phyloP scores from a whole-genome alignment of 2,113 vertebrate species.

The Bos indicus region DNA sequence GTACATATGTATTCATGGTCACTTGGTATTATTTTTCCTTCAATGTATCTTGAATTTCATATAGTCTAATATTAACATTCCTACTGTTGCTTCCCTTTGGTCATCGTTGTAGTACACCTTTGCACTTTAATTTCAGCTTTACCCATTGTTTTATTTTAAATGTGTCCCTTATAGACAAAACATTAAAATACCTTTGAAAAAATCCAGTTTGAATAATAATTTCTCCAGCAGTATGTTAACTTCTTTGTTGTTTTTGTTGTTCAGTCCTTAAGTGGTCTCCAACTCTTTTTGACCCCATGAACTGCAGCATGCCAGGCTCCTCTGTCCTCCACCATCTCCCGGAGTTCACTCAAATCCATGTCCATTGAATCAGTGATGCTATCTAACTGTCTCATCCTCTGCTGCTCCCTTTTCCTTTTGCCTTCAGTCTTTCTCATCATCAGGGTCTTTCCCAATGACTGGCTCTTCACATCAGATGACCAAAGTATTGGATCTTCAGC shows the following conservation, averaged over 20 bases:
- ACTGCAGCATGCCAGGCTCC: background rate
- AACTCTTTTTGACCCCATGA: fast-evolving
- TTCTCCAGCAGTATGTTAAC: background rate
- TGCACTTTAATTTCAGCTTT: background rate
- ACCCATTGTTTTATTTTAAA: background rate
- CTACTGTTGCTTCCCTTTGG: background rate
- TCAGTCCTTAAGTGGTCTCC: background rate
- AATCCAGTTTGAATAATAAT: background rate
- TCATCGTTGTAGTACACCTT: background rate
- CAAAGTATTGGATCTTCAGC: background rate
- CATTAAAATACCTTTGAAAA: background rate
- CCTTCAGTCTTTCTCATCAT: background rate
- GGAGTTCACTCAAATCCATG: background rate
- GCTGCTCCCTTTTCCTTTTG: background rate
- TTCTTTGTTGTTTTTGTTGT: background rate
- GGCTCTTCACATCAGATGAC: background rate
- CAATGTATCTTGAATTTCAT: background rate
- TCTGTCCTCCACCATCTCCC: background rate
- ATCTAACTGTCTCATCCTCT: background rate
- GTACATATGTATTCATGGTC: background rate
- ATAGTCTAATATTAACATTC: background rate
- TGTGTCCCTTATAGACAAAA: background rate
- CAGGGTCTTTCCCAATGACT: background rate
- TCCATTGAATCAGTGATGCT: background rate
- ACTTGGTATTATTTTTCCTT: background rate